Percentiles rank a stretch among this genome's conserved stretches.
phyloP scores from a whole-genome alignment of 2,113 vertebrate genomes.

The Neogale vison region DNA sequence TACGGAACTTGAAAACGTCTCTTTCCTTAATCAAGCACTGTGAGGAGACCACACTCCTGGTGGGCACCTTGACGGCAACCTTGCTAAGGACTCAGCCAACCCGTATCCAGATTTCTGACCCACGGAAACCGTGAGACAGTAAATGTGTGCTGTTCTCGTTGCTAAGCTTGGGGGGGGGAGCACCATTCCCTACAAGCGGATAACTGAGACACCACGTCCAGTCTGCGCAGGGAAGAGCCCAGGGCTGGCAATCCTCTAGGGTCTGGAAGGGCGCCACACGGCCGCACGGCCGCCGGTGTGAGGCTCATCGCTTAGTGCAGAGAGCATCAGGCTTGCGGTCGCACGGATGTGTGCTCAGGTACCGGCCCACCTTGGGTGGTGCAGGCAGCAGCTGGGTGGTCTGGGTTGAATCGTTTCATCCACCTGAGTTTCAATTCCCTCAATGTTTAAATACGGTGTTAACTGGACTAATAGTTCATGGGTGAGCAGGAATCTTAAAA shows the following conservation, averaged over 20 bases:
- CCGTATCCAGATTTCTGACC: background rate
- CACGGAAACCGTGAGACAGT: background rate
- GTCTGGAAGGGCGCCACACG: background rate
- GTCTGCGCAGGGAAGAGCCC: background rate
- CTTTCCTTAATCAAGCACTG: background rate
- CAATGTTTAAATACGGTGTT: background rate
- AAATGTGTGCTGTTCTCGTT: background rate
- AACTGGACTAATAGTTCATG: background rate
- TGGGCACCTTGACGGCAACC: background rate
- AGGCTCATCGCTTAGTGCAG: too few relatives aligned
- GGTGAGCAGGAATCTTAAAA: background rate
- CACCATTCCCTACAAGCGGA: background rate
- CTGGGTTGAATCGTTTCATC: background rate
- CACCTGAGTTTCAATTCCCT: background rate
- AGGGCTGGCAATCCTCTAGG: background rate
- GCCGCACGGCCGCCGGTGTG: accelerated
- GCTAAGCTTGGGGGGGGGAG: too few relatives aligned
- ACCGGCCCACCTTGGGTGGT: background rate
- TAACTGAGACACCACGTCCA: background rate
- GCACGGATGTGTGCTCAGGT: background rate
- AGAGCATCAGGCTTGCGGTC: background rate
- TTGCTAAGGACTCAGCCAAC: background rate
- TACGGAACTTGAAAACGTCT: background rate
- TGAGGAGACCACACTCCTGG: background rate
- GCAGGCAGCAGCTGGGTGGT: background rate